Evolutionary conservation across 2,888 invertebrate species (phyloP).

Genomic region (Apamea sordens): DNA sequence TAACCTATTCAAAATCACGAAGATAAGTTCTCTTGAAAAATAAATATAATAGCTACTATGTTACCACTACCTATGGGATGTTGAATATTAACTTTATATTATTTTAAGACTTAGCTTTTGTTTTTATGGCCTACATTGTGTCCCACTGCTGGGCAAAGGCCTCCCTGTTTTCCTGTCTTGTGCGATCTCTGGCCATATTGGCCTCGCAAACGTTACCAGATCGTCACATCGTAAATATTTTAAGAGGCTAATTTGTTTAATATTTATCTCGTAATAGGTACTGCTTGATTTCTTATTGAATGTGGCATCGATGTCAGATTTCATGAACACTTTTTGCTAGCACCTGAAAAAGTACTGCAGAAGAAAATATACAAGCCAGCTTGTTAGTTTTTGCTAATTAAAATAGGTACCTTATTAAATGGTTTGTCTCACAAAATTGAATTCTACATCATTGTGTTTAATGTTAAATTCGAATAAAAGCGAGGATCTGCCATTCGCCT

Average conservation of each 20-base stretch:
- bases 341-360: constrained; percentile 24
- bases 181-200: too few species aligned
- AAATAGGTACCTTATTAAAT: constrained; percentile 7
- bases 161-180: too few species aligned
- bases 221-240: too few species aligned
- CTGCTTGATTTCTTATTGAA: not conserved
- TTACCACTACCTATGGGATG: not conserved
- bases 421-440: constrained; percentile 21
- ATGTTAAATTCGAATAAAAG: constrained; percentile 30
- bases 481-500: constrained; percentile 38
- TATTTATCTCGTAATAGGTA: not conserved
- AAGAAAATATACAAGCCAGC: constrained; percentile 15
- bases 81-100: not conserved
- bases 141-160: too few species aligned
- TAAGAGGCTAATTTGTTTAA: not conserved
- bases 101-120: too few species aligned
- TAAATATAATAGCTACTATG: not conserved
- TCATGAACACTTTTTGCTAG: constrained; percentile 31
- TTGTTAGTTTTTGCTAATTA: constrained; percentile 37
- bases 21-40: not conserved
- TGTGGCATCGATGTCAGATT: not conserved
- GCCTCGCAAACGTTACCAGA: too few species aligned
- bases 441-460: constrained; percentile 30
- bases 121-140: too few species aligned
- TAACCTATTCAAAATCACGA: not conserved